Conservation (phyloP, 1,140 invertebrate genomes). For the Euglossa dilemma region DNA sequence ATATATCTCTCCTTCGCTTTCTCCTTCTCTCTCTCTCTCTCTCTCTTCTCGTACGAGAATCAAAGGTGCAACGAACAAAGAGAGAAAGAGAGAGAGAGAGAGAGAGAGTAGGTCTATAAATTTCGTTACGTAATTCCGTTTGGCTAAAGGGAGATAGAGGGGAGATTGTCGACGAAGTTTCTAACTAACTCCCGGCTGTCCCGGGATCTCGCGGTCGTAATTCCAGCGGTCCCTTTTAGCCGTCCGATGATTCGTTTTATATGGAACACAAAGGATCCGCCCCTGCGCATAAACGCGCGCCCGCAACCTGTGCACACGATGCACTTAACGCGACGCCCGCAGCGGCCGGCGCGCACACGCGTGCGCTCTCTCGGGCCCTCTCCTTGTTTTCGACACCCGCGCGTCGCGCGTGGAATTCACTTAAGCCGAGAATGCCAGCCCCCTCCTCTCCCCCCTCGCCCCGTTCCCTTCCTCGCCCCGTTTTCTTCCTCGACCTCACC, state of each 20-base stretch:
- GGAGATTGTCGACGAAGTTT: conserved; percentile 11
- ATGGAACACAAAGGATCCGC: conserved; percentile 55
- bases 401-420: conserved; percentile 73
- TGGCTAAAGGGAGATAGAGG: background rate
- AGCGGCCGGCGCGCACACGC: conserved; percentile 30
- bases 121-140: conserved; percentile 45
- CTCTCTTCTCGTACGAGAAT: no score
- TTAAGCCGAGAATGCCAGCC: conserved; percentile 77
- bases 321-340: conserved; percentile 40
- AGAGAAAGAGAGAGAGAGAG: no score
- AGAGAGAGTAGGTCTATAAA: conserved; percentile 27
- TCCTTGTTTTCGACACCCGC: conserved; percentile 32
- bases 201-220: conserved; percentile 10
- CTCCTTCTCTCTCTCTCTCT: background rate
- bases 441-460: conserved; percentile 46
- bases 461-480: conserved; percentile 48
- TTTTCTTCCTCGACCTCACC: conserved; percentile 56
- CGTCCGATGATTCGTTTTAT: conserved; percentile 50
- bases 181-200: conserved; percentile 20
- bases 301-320: conserved; percentile 40
- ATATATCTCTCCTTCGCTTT: background rate
- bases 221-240: conserved; percentile 52
- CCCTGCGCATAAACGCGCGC: conserved; percentile 27
- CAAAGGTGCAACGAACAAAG: no score
- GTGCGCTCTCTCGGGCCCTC: background rate